phyloP scores from a whole-genome alignment of 2,113 vertebrate genomes.

The Dissostichus mawsoni region DNA sequence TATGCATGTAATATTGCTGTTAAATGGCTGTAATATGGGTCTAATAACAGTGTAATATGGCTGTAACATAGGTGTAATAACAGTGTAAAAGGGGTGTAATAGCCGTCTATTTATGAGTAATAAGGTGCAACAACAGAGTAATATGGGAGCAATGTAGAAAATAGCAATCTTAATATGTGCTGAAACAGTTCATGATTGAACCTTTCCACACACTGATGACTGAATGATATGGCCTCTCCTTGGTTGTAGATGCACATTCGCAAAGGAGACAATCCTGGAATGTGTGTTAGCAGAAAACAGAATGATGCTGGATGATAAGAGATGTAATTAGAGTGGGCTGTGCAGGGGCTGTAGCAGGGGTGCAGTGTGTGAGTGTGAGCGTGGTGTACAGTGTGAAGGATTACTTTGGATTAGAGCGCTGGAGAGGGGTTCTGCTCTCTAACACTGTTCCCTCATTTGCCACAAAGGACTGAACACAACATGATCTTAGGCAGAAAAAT shows the following conservation, averaged over 20 bases:
- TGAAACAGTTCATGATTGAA: constrained; percentile 35
- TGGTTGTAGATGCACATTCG: background rate
- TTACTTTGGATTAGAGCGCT: constrained; percentile 65
- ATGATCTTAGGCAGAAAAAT: constrained; percentile 27
- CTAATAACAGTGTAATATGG: too few relatives aligned
- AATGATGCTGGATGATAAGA: constrained; percentile 25
- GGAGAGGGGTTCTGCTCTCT: constrained; percentile 48
- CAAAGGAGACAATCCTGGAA: background rate
- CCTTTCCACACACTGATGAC: constrained; percentile 40
- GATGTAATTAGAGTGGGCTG: constrained; percentile 51
- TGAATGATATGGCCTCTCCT: constrained; percentile 16
- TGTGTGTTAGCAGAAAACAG: constrained; percentile 23
- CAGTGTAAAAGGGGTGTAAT: too few relatives aligned
- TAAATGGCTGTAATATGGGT: too few relatives aligned
- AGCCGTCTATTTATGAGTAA: too few relatives aligned
- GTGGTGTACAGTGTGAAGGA: constrained; percentile 47
- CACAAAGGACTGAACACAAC: constrained; percentile 41
- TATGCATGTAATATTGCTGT: too few relatives aligned
- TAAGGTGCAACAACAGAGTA: too few relatives aligned
- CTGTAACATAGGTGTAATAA: too few relatives aligned
- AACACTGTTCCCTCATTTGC: constrained; percentile 42
- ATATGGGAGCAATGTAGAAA: too few relatives aligned
- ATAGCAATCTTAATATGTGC: constrained; percentile 37
- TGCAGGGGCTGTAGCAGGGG: background rate
- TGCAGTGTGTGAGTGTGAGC: constrained; percentile 19